Evolutionary conservation across 2,888 invertebrate species (phyloP), one percentile per base, ranked within the genome.

Genomic region (Petrolisthes cinctipes): DNA sequence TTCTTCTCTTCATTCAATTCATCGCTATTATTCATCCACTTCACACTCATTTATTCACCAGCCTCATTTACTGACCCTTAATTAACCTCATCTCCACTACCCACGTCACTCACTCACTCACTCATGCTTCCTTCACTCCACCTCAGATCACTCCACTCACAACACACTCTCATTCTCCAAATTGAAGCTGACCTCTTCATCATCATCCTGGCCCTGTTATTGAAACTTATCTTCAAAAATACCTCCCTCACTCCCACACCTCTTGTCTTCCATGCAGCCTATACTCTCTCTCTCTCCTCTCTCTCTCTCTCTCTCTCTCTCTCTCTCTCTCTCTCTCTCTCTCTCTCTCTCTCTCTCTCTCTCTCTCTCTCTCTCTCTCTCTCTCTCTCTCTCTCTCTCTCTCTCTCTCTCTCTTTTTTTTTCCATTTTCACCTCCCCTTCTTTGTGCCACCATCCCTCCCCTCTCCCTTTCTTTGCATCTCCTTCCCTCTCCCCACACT

Each of bases 351-450:
- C 61, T 17, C 61, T 61, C 61, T 14, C 6, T 61, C 14, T 61
- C 14, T 61, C 14, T 14, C 14, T 80, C 54, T 54, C 80, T 17
- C 56, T 56, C 80, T 56, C 80, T 57, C n/a, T 80, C 56, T 80
- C 56, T 17, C 80, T 56, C 80, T 56, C 53, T 80, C 17, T 56
- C 56, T 80, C 56, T 56, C 80, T 56, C 56, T 80, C 53, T n/a
- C 80, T 0, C 56, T n/a, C 80, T n/a, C 80, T 2, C 56, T 56
- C 80, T 56, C 53, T 80, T 56, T 57, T 7, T 9, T 75, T 37
- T 75, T 17, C 6, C 75, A 5, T 37, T 75, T 23, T 23, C 75
- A 20, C 75, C 2, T 37, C 37, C 80, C 20, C 54, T 80, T 56
- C 20, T 37, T 11, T 75, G 11, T 75, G 4, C 11, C 23, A 5